Percentiles rank a stretch among this genome's conserved stretches.
phyloP scores from a whole-genome alignment of 2,888 invertebrate species.

The Clunio marinus region DNA sequence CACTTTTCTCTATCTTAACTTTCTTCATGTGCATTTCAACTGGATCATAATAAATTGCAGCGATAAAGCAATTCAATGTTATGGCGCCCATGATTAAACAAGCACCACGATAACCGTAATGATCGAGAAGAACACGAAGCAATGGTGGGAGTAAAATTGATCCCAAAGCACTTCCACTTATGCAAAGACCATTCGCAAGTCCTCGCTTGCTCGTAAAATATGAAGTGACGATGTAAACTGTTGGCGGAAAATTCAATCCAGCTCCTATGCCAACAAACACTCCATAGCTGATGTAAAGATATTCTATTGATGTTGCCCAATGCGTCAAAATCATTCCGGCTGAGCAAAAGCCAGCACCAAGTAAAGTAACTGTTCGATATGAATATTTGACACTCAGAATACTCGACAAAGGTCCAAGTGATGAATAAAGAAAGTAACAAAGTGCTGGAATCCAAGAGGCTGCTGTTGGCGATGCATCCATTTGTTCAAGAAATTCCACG shows the following conservation, averaged over 20 bases:
- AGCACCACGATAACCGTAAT: slow-evolving; percentile 75
- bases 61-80: slow-evolving; percentile 78
- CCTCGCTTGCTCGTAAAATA: slow-evolving; percentile 76
- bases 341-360: slow-evolving; percentile 78
- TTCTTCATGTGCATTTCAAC: slow-evolving; percentile 75
- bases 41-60: slow-evolving; percentile 78
- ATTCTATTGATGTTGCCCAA: slow-evolving; percentile 73
- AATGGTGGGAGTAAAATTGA: slow-evolving; percentile 80
- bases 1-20: slow-evolving; percentile 50
- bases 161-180: slow-evolving; percentile 82
- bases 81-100: slow-evolving; percentile 76
- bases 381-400: slow-evolving; percentile 79
- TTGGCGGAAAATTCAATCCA: slow-evolving; percentile 81
- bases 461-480: slow-evolving; percentile 65
- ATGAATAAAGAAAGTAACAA: slow-evolving; percentile 84
- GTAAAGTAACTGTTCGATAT: slow-evolving; percentile 73
- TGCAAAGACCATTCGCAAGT: slow-evolving; percentile 81
- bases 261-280: slow-evolving; percentile 78
- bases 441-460: slow-evolving; percentile 82
- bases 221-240: slow-evolving; percentile 83
- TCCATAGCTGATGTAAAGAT: slow-evolving; percentile 74
- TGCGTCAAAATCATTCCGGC: slow-evolving; percentile 79
- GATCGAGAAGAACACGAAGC: slow-evolving; percentile 63
- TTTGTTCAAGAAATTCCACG: slow-evolving; percentile 76
- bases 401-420: slow-evolving; percentile 80